phyloP scores from a whole-genome alignment of 2,113 vertebrate species.

The Haemorhous mexicanus region DNA sequence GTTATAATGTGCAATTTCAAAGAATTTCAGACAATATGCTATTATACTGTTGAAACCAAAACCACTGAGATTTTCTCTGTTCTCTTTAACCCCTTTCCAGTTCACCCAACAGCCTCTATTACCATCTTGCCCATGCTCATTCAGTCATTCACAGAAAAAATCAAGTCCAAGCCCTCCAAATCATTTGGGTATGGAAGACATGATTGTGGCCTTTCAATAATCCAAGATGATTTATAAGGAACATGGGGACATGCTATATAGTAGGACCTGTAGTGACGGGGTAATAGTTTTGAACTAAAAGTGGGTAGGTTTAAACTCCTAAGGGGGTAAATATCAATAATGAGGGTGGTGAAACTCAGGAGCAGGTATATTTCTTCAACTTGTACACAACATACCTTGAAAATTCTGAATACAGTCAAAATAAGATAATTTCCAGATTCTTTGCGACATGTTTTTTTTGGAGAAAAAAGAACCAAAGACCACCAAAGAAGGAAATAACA shows the following conservation, averaged over 20 bases:
- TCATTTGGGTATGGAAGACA: background rate
- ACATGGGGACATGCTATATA: background rate
- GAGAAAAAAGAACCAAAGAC: accelerated
- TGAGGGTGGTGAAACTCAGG: background rate
- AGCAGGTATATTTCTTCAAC: background rate
- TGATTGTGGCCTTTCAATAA: background rate
- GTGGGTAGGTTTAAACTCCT: background rate
- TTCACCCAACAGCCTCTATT: background rate
- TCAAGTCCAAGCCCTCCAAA: background rate
- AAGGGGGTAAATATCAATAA: background rate
- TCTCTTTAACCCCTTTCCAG: background rate
- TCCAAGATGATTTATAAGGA: background rate
- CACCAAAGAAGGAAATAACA: background rate
- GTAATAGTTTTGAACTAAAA: background rate
- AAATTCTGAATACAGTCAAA: background rate
- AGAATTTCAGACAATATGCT: background rate
- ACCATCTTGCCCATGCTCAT: background rate
- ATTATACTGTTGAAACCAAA: background rate
- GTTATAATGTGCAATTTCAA: background rate
- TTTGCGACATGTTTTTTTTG: background rate
- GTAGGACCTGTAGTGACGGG: background rate
- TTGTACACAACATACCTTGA: background rate
- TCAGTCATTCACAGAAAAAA: background rate
- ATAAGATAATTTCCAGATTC: background rate
- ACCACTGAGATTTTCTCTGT: background rate